These are phyloP conservation scores for Orestias chungarensis DNA, from an alignment of 2,797 vertebrate species.

Conservation along the genomic window DNA sequence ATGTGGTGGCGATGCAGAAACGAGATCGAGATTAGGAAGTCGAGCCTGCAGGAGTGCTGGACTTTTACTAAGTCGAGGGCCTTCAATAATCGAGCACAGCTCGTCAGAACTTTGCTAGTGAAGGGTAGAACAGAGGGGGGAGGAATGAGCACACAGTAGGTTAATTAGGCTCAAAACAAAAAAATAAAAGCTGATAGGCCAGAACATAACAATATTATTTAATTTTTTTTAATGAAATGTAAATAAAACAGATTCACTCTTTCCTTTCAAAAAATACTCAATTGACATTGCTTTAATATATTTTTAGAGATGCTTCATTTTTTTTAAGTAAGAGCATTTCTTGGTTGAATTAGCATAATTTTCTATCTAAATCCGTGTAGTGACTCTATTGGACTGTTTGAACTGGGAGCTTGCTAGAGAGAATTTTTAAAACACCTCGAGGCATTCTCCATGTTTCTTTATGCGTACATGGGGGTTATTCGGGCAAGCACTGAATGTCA, in stretches of 20 bases:
- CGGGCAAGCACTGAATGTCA: conserved; percentile 22
- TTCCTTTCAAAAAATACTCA: neutral
- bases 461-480: conserved; percentile 35
- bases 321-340: neutral
- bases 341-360: neutral
- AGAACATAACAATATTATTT: too few relatives aligned
- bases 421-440: neutral
- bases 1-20: too few relatives aligned
- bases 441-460: conserved; percentile 14
- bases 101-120: too few relatives aligned
- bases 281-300: neutral
- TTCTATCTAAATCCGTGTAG: neutral
- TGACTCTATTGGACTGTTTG: neutral
- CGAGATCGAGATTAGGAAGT: too few relatives aligned
- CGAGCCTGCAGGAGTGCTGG: too few relatives aligned
- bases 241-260: neutral
- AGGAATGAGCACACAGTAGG: too few relatives aligned
- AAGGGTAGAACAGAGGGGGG: too few relatives aligned
- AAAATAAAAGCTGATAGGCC: too few relatives aligned
- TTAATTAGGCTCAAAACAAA: too few relatives aligned
- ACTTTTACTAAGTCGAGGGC: too few relatives aligned
- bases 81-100: too few relatives aligned
- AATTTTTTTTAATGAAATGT: neutral
- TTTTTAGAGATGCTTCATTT: neutral
- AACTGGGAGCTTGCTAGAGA: neutral